phyloP scores from a whole-genome alignment of 2,888 invertebrate genomes.

The Callinectes sapidus region DNA sequence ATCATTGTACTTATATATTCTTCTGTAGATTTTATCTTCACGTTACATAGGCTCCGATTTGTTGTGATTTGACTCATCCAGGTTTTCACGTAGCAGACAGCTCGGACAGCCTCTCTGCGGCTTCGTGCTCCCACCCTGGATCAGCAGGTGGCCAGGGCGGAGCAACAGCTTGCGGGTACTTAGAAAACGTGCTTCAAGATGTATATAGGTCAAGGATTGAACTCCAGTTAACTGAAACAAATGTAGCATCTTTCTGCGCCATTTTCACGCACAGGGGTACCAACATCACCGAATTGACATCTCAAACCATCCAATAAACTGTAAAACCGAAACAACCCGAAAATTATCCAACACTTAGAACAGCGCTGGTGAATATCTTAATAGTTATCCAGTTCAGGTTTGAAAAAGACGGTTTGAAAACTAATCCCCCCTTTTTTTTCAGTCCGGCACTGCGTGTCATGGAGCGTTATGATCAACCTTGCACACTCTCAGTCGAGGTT shows the following conservation, averaged over 20 bases:
- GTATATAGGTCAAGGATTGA: constrained; percentile 55
- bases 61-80: neutral
- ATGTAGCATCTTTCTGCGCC: constrained; percentile 59
- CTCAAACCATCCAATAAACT: constrained; percentile 66
- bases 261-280: constrained; percentile 69
- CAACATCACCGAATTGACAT: constrained; percentile 64
- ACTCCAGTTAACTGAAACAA: constrained; percentile 30
- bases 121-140: neutral
- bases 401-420: constrained; percentile 69
- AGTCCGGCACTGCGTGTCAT: constrained; percentile 54
- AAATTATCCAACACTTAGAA: constrained; percentile 70
- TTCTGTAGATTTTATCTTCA: neutral
- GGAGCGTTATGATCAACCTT: constrained; percentile 58
- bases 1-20: constrained; percentile 18
- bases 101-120: constrained; percentile 38
- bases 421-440: constrained; percentile 53
- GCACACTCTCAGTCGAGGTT: constrained; percentile 61
- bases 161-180: constrained; percentile 21
- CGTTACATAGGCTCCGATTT: neutral
- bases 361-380: constrained; percentile 69
- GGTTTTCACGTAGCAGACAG: constrained; percentile 29
- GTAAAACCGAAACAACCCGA: constrained; percentile 68
- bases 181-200: constrained; percentile 52
- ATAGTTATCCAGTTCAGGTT: constrained; percentile 65
- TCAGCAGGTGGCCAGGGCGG: neutral